Base-by-base conservation (phyloP, 1,140 invertebrate genomes). In the Steinernema feltiae region DNA sequence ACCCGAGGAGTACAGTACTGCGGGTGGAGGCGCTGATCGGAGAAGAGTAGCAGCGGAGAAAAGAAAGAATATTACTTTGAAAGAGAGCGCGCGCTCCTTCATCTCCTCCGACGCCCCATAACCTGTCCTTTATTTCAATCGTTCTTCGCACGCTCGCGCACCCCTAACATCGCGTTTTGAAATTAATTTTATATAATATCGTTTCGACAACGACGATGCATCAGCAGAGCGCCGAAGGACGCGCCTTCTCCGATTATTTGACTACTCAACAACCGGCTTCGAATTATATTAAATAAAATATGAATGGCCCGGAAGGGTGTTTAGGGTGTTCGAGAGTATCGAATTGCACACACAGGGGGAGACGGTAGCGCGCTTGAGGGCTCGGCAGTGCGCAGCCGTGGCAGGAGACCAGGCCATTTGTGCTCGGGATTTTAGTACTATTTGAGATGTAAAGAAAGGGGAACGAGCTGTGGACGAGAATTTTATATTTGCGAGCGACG, bases 161-260 rank as follows among this genome's bases (percentile, higher is more conserved):
- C 53, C 53, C 53, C n/a, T 12, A 46, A 7, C 7, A 12, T 46
- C 41, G 41, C 41, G 41, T 46, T 63, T 63, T 63, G 53, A 63
- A 63, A 63, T 63, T 63, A 63, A 63, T 63, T 63, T 63, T 63
- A 63, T 63, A 63, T 63, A 63, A 63, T 63, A 63, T 63, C 53
- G 53, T 27, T 46, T 63, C 53, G 53, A 63, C 53, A 63, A 63
- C 53, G 53, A 12, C 53, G 53, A 63, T 63, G 53, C 53, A 63
- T 63, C 53, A 27, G 7, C 35, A 41, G 12, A 12, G 24, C 53
- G 12, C 53, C 15, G 24, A 63, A 63, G 41, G 41, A 46, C 41
- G 41, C 41, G 41, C 41, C 41, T n/a, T n/a, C n/a, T n/a, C n/a
- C n/a, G 41, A 7, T 46, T 46, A 46, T 46, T 46, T n/a, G 41